Evolutionary conservation across 1,140 invertebrate species (phyloP), one percentile per base, ranked within the genome.

Genomic region (Drosophila sulfurigaster): DNA sequence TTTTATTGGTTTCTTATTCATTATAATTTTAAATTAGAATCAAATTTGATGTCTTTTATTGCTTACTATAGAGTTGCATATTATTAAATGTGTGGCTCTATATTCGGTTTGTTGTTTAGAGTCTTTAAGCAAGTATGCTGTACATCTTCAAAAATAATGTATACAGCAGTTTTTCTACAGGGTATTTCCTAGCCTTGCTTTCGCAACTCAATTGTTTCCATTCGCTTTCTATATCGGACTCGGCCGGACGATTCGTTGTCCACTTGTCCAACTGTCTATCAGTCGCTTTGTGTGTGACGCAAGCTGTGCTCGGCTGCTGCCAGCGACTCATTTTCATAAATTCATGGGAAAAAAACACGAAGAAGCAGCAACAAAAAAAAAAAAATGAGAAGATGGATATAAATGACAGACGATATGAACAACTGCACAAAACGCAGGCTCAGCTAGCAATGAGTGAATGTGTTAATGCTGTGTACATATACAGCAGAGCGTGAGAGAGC

Each of bases 291-390:
- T 75, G 58, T 77, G 75, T 79, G 82, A 82, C 76, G 82, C 82
- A 87, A 82, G 76, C 72, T 65, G 30, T 41, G 77, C 67, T 71
- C 43, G 8, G 41, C 7, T 76, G 41, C 7, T 76, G 73, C 38
- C 67, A 69, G 66, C 66, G 69, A 66, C 83, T 87, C 77, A 87
- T 87, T 87, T 87, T 83, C 83, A 88, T 88, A 88, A 88, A 87
- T 87, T 86, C 83, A 87, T 73, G 79, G 51, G 38, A 72, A 46
- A 56, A 66, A 62, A 62, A 69, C 32, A 43, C n/a, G 10, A 13
- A 48, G 5, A 58, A 49, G 10, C 35, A 43, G 28, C n/a, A 16
- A 10, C 32, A 51, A 62, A 16, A 52, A 58, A 62, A 16, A 56
- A 79, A 66, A 52, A 69, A 57, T 46, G 58, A 67, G 74, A 75